These are phyloP conservation scores for Aphis gossypii DNA, from an alignment of 1,140 invertebrate species.

Conservation along the genomic window DNA sequence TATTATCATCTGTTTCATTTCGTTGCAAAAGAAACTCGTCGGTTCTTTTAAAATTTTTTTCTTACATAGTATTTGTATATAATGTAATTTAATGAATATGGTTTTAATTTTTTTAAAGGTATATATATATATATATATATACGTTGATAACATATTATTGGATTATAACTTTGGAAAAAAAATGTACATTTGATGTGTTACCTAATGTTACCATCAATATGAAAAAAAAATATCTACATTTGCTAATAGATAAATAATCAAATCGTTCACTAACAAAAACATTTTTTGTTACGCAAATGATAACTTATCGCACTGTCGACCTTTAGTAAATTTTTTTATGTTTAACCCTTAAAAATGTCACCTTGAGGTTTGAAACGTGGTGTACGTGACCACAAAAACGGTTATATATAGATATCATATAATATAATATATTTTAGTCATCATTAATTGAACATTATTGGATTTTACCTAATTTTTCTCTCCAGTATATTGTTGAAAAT, in stretches of 20 bases:
- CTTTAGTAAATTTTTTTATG: slow-evolving; percentile 17
- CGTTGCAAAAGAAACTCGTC: slow-evolving; percentile 28
- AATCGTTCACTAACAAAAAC: not conserved
- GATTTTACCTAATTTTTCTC: not conserved
- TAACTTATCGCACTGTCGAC: slow-evolving; percentile 29
- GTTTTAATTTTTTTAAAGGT: not conserved
- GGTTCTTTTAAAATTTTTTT: not conserved
- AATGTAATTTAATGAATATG: not conserved
- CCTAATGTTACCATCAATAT: not conserved
- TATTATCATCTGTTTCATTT: slow-evolving; percentile 26
- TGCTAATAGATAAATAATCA: slow-evolving; percentile 9
- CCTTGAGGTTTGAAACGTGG: not conserved
- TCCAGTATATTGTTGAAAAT: not conserved
- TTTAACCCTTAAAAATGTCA: slow-evolving; percentile 42
- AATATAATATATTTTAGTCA: not conserved
- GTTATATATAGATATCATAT: too few relatives aligned
- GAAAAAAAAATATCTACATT: slow-evolving; percentile 10
- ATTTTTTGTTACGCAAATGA: slow-evolving; percentile 36
- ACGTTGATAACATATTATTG: not conserved
- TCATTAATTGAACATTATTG: not conserved
- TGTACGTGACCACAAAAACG: slow-evolving; percentile 15
- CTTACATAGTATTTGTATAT: not conserved
- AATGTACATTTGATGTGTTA: not conserved
- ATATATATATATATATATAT: not conserved
- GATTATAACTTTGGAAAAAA: not conserved